Evolutionary conservation across 1,140 invertebrate species (phyloP).

Genomic region (Drosophila santomea): DNA sequence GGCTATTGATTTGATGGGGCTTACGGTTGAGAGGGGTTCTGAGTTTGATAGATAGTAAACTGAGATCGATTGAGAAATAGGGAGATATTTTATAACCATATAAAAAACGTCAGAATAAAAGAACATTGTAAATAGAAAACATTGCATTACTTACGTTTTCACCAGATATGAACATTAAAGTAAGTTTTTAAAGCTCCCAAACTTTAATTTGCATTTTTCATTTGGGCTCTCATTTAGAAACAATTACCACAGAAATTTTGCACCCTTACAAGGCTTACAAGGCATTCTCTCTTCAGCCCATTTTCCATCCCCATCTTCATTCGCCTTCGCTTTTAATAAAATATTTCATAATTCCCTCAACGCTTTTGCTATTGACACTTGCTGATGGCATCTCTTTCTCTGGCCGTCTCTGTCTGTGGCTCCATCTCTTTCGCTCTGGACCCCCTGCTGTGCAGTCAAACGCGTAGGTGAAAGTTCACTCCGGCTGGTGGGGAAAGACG

Average conservation of each 20-base stretch:
- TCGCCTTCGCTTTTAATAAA: conserved; percentile 78
- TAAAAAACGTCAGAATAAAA: too few species aligned
- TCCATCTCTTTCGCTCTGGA: conserved; percentile 10
- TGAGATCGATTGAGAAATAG: not conserved
- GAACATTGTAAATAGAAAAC: too few species aligned
- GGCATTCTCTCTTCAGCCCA: conserved; percentile 12
- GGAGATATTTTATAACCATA: too few species aligned
- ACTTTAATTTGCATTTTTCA: conserved; percentile 13
- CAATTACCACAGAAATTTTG: conserved; percentile 33
- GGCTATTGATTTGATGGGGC: not conserved
- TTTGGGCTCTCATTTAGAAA: conserved; percentile 42
- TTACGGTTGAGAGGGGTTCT: not conserved
- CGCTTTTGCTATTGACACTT: conserved; percentile 81
- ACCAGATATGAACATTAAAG: not conserved
- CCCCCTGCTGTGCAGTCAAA: conserved; percentile 61
- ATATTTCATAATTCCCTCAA: conserved; percentile 79
- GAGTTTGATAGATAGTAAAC: not conserved
- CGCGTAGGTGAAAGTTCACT: conserved; percentile 77
- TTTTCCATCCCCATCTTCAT: conserved; percentile 23
- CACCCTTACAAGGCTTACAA: conserved; percentile 10
- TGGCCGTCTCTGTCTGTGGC: conserved; percentile 4
- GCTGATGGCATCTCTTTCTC: conserved; percentile 63
- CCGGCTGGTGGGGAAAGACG: conserved; percentile 29
- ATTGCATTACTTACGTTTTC: not conserved
- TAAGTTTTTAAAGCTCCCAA: not conserved